Evolutionary conservation across 2,888 invertebrate genomes (phyloP).

Genomic region (Flexamia atlantica): DNA sequence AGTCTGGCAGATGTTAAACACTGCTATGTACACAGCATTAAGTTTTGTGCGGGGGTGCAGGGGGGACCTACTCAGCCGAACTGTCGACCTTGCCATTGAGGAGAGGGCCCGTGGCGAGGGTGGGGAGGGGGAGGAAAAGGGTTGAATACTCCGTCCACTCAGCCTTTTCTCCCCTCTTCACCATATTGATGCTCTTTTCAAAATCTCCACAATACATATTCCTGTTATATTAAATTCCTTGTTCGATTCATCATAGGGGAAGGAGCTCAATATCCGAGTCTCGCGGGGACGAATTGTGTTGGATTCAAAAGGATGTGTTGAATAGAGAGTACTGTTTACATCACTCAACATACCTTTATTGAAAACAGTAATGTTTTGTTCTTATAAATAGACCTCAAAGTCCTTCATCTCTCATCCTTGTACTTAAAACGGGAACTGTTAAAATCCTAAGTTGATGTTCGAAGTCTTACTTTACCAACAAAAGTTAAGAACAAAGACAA

Average conservation of each 20-base stretch:
- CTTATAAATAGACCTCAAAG: too few species aligned
- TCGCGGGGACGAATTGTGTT: not conserved
- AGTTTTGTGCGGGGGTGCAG: not conserved
- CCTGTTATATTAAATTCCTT: slow-evolving; percentile 17
- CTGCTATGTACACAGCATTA: too few species aligned
- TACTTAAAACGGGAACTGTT: too few species aligned
- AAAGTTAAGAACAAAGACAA: too few species aligned
- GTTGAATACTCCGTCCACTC: slow-evolving; percentile 32
- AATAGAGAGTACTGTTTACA: not conserved
- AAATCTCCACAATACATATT: slow-evolving; percentile 26
- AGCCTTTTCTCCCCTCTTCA: slow-evolving; percentile 39
- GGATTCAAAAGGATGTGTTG: not conserved
- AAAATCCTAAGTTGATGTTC: too few species aligned
- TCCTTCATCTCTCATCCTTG: too few species aligned
- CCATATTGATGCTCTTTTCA: slow-evolving; percentile 52
- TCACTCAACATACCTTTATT: too few species aligned
- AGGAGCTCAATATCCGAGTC: not conserved
- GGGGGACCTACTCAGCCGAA: slow-evolving; percentile 20
- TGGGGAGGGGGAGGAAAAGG: not conserved
- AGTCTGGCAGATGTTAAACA: too few species aligned
- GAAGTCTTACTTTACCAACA: too few species aligned
- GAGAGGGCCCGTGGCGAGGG: not conserved
- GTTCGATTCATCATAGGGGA: not conserved
- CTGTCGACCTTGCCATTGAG: slow-evolving; percentile 37
- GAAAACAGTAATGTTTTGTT: too few species aligned